A percentile compares a stretch with the other conserved stretches of the same genome.
Conservation (phyloP, 2,797 vertebrate species). For the Sebastes baramenuke region DNA sequence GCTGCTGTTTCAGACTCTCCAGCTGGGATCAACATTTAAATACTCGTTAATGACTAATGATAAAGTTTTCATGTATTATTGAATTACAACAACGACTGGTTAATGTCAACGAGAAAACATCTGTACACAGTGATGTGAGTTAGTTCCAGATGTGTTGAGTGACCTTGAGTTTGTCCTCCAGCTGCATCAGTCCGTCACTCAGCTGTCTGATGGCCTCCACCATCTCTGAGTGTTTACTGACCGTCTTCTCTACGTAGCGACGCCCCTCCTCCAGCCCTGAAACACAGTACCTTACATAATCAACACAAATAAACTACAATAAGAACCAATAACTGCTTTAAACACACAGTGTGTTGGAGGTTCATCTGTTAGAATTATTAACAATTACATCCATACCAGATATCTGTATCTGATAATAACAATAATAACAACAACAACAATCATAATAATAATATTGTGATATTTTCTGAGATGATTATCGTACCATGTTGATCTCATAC, state of each 20-base stretch:
- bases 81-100: not conserved
- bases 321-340: too few relatives aligned
- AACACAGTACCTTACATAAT: too few relatives aligned
- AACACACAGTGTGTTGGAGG: too few relatives aligned
- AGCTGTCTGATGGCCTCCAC: constrained; percentile 87
- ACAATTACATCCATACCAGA: too few relatives aligned
- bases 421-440: too few relatives aligned
- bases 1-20: constrained; percentile 34
- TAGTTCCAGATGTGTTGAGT: not conserved
- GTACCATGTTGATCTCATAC: too few relatives aligned
- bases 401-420: too few relatives aligned
- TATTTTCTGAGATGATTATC: too few relatives aligned
- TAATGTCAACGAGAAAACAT: not conserved
- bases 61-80: not conserved
- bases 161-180: constrained; percentile 88
- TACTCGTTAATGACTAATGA: not conserved
- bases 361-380: too few relatives aligned
- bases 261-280: too few relatives aligned
- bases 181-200: constrained; percentile 84
- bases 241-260: constrained; percentile 84
- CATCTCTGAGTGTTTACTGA: constrained; percentile 87
- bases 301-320: too few relatives aligned
- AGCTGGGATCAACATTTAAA: constrained; percentile 15
- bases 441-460: too few relatives aligned
- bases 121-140: not conserved